Base-by-base conservation (phyloP, 2,113 vertebrate genomes). In the Lamprotornis superbus region DNA sequence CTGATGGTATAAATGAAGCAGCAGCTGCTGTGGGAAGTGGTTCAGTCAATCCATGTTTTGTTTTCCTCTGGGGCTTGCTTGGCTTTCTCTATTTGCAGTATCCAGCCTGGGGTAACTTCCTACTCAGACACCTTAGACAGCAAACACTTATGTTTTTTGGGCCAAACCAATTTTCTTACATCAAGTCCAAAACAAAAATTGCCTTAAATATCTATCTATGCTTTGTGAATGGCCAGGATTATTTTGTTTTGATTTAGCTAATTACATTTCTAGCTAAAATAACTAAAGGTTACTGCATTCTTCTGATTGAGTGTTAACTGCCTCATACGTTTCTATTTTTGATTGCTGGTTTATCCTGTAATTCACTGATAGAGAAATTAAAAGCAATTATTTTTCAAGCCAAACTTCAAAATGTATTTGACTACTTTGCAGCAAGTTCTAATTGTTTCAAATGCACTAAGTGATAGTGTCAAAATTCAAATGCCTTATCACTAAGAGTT, bases 221-320 rank as follows among this genome's bases (percentile, higher is more conserved):
- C 14, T 86, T 88, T 59, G 56, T 79, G 67, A 91, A 61, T 24
- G 14, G 3, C n/a, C 7, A 1, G 39, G 35, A 89, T 85, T 90
- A 57, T 86, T 94, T 94, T 87, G 70, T 89, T 95, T 92, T 87
- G 46, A 83, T 82, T 95, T 57, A 90, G 40, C 53, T 93, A 89
- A 94, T 92, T 85, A 50, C 5, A n/a, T 50, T 88, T 84, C 47
- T 28, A 84, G 23, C 42, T 23, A 77, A 52, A 74, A 68, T 84
- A 90, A 74, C 53, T 77, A 13, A 68, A 70, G 31, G 49, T 76
- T 35, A 69, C 35, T 57, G 5, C 11, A 49, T 57, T 88, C 9
- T 86, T 69, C 69, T 73, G 70, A 83, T 70, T 94, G 30, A 93
- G 83, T 74, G 21, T 47, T 91, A 95, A 89, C 69, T 56, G 44